Percentiles rank a stretch among this genome's conserved stretches.
These are phyloP conservation scores for Pseudeuparius sepicola DNA, from an alignment of 2,888 invertebrate species.

Conservation along the genomic window DNA sequence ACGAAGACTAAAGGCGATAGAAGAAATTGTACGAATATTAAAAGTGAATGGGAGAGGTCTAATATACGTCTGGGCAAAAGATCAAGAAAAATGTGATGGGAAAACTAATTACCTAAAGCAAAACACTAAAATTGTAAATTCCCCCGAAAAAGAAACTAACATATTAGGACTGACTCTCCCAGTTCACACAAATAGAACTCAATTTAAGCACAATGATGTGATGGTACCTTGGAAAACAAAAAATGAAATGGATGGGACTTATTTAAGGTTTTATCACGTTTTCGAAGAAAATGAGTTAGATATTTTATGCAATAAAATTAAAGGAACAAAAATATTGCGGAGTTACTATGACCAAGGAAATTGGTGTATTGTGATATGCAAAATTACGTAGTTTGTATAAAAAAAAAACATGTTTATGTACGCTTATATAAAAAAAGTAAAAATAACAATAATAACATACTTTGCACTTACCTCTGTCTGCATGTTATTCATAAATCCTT, in stretches of 20 bases:
- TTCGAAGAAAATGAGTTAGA: slow-evolving; percentile 78
- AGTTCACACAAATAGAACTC: slow-evolving; percentile 82
- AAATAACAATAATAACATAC: too few relatives aligned
- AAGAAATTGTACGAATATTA: slow-evolving; percentile 67
- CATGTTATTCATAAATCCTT: too few relatives aligned
- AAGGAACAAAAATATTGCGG: slow-evolving; percentile 46
- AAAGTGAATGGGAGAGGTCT: slow-evolving; percentile 64
- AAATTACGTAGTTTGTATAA: too few relatives aligned
- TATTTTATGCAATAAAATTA: slow-evolving; percentile 47
- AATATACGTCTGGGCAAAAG: slow-evolving; percentile 95
- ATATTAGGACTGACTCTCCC: slow-evolving; percentile 44
- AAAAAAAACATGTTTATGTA: too few relatives aligned
- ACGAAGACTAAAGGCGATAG: slow-evolving; percentile 62
- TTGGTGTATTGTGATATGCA: slow-evolving; percentile 79
- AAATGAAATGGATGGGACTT: slow-evolving; percentile 43
- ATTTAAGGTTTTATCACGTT: slow-evolving; percentile 87
- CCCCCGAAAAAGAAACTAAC: slow-evolving; percentile 3
- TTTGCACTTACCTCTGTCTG: too few relatives aligned
- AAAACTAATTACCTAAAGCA: slow-evolving; percentile 64
- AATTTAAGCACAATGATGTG: slow-evolving; percentile 82
- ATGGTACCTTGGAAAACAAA: slow-evolving; percentile 92
- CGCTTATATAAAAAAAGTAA: too few relatives aligned
- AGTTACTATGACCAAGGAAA: slow-evolving; percentile 95
- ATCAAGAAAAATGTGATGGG: slow-evolving; percentile 59
- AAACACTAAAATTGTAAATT: slow-evolving; percentile 42